Evolutionary conservation across 2,113 vertebrate species (phyloP).

Genomic region (Alligator sinensis): DNA sequence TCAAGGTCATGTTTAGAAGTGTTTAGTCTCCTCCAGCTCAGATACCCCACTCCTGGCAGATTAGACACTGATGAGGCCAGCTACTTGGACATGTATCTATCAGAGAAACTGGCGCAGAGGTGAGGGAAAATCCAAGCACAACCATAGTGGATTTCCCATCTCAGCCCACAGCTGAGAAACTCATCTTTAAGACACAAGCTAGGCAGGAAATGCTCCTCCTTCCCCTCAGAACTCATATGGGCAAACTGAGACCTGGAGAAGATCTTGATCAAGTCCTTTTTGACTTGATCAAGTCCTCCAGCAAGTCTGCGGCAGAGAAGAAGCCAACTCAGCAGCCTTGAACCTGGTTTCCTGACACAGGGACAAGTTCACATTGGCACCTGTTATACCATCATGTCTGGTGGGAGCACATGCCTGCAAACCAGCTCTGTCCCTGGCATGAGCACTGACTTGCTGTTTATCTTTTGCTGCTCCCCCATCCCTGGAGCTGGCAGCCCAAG

Average conservation of each 20-base stretch:
- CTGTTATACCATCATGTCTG: not conserved
- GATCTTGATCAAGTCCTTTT: no score
- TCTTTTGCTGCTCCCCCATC: no score
- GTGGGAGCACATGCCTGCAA: not conserved
- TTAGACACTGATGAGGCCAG: not conserved
- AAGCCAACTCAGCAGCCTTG: not conserved
- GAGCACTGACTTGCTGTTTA: not conserved
- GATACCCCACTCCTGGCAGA: not conserved
- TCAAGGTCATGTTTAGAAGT: not conserved
- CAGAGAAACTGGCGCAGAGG: not conserved
- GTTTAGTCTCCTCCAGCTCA: not conserved
- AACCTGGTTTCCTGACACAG: not conserved
- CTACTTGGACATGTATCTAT: not conserved
- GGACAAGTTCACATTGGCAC: not conserved
- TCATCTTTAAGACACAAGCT: not conserved
- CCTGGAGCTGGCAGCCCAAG: no score
- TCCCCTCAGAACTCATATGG: not conserved
- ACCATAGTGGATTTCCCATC: not conserved
- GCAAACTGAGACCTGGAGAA: not conserved
- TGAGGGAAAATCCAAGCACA: not conserved
- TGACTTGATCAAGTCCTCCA: not conserved
- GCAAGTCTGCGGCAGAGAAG: not conserved
- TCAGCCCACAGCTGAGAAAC: not conserved
- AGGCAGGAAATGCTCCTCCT: not conserved
- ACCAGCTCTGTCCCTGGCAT: not conserved